These are phyloP conservation scores for Agrypnus murinus DNA, from an alignment of 2,888 invertebrate species.

Conservation along the genomic window DNA sequence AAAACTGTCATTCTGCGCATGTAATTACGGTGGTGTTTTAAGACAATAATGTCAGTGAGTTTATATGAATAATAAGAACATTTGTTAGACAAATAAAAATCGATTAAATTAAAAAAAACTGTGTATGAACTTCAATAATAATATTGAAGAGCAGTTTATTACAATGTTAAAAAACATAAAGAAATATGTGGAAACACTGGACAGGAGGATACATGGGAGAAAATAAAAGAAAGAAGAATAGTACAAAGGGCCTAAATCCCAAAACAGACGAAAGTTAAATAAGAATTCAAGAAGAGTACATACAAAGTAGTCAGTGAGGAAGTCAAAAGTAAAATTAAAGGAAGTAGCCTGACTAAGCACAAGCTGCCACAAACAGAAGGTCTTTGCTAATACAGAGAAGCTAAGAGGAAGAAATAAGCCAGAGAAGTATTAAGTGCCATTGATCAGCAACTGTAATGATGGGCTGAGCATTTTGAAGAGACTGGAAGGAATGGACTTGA, in stretches of 20 bases:
- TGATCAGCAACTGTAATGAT: neutral
- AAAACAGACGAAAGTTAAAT: neutral
- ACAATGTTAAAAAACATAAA: too few relatives aligned
- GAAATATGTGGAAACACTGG: too few relatives aligned
- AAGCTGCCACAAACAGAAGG: neutral
- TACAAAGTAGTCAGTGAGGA: neutral
- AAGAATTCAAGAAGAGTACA: constrained; percentile 4
- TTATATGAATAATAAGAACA: too few relatives aligned
- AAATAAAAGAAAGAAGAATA: neutral
- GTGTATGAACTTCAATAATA: too few relatives aligned
- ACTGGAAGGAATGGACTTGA: neutral
- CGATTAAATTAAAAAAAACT: too few relatives aligned
- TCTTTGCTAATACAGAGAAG: neutral
- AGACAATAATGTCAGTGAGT: too few relatives aligned
- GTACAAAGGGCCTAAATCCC: constrained; percentile 6
- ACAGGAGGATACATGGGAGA: too few relatives aligned
- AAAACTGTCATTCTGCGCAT: too few relatives aligned
- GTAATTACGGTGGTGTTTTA: too few relatives aligned
- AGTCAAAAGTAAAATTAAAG: constrained; percentile 6
- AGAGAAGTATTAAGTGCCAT: neutral
- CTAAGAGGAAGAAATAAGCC: neutral
- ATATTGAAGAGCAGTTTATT: too few relatives aligned
- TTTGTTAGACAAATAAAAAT: too few relatives aligned
- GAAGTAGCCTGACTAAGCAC: neutral
- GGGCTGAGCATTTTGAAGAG: neutral